These are phyloP conservation scores for Unio pictorum DNA, from an alignment of 2,888 invertebrate species.

Conservation along the genomic window DNA sequence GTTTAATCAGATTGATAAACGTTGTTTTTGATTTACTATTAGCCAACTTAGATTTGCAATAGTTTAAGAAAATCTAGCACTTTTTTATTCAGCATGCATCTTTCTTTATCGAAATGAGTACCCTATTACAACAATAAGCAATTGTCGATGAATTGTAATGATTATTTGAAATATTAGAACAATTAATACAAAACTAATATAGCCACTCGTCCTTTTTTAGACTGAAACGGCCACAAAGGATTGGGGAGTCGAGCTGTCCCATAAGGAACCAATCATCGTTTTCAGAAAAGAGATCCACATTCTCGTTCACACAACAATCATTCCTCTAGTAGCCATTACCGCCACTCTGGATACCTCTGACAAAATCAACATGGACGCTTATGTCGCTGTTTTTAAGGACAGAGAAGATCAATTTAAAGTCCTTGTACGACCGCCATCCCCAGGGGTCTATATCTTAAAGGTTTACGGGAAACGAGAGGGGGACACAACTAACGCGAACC, in stretches of 20 bases:
- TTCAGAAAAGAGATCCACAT: constrained; percentile 38
- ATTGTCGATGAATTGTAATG: too few species aligned
- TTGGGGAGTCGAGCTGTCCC: constrained; percentile 40
- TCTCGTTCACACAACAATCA: constrained; percentile 33
- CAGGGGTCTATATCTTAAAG: constrained; percentile 35
- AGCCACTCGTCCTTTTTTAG: too few species aligned
- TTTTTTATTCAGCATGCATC: too few species aligned
- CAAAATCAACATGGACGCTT: constrained; percentile 39
- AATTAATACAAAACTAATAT: too few species aligned
- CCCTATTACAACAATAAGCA: too few species aligned
- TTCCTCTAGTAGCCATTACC: constrained; percentile 38
- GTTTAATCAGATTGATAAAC: too few species aligned
- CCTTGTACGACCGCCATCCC: constrained; percentile 30
- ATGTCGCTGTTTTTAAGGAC: constrained; percentile 32
- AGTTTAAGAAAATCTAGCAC: too few species aligned
- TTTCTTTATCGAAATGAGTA: too few species aligned
- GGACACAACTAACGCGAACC: constrained; percentile 19
- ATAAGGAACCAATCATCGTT: constrained; percentile 38
- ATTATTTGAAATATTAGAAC: too few species aligned
- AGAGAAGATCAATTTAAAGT: constrained; percentile 37
- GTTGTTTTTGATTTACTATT: too few species aligned
- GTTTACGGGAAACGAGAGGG: constrained; percentile 36
- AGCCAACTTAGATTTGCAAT: too few species aligned
- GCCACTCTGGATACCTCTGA: constrained; percentile 36
- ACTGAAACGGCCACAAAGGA: constrained; percentile 35